A percentile compares a stretch with the other conserved stretches of the same genome.
These are phyloP conservation scores for Apeira syringaria DNA, from an alignment of 2,888 invertebrate genomes.

Conservation along the genomic window DNA sequence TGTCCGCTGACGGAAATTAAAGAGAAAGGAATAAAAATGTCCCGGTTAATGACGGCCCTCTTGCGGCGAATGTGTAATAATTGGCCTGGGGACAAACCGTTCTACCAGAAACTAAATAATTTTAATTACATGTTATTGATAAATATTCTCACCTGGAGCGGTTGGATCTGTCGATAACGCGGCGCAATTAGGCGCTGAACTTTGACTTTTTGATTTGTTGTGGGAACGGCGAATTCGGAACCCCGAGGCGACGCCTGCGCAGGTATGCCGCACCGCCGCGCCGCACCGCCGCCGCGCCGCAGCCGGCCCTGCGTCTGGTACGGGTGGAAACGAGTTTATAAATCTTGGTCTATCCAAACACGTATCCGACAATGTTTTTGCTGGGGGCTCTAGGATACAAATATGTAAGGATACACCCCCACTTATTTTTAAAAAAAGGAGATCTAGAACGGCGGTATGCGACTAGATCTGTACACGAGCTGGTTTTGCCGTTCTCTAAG, in stretches of 20 bases:
- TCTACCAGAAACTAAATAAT: constrained; percentile 69
- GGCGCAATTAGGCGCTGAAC: constrained; percentile 77
- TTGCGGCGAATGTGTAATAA: constrained; percentile 79
- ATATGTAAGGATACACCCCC: too few species aligned
- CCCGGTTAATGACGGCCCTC: constrained; percentile 75
- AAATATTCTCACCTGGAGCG: constrained; percentile 75
- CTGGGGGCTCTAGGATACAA: too few species aligned
- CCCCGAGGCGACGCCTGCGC: constrained; percentile 40
- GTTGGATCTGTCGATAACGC: constrained; percentile 72
- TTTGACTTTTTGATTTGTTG: constrained; percentile 77
- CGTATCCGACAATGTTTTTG: too few species aligned
- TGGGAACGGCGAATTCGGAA: constrained; percentile 73
- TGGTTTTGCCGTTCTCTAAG: too few species aligned
- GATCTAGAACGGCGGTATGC: too few species aligned
- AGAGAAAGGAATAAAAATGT: constrained; percentile 81
- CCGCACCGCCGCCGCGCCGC: too few species aligned
- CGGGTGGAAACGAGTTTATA: too few species aligned
- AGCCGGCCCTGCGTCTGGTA: too few species aligned
- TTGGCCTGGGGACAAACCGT: constrained; percentile 66
- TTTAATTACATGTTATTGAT: constrained; percentile 83
- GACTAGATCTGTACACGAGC: too few species aligned
- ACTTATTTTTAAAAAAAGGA: too few species aligned
- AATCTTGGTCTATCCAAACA: too few species aligned
- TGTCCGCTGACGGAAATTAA: constrained; percentile 77
- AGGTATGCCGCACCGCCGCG: too few species aligned